Conservation (phyloP, 1,140 invertebrate species). For the Telenomus remus region DNA sequence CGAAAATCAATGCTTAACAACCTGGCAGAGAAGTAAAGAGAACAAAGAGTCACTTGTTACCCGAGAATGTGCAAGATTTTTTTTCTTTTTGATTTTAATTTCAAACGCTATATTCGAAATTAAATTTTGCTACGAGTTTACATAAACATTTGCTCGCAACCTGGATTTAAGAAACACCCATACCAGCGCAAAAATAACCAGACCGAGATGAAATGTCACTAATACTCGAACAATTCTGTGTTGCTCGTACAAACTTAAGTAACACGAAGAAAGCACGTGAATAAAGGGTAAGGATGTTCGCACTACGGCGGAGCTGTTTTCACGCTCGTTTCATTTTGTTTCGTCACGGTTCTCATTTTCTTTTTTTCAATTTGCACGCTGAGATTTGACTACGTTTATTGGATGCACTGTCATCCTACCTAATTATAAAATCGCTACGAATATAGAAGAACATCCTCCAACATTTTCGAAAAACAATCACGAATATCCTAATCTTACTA, state of each 20-base stretch:
- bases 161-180: constrained; percentile 32
- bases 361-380: too few species aligned
- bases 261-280: constrained; percentile 2
- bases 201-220: constrained; percentile 29
- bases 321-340: neutral
- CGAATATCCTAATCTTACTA: too few species aligned
- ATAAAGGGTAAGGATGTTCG: constrained; percentile 11
- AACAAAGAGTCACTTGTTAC: constrained; percentile 32
- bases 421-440: too few species aligned
- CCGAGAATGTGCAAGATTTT: constrained; percentile 32
- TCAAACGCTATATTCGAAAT: constrained; percentile 38
- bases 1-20: too few species aligned
- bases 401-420: too few species aligned
- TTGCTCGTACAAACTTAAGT: constrained; percentile 16
- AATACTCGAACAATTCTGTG: constrained; percentile 16
- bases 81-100: constrained; percentile 45
- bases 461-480: too few species aligned
- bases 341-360: constrained; percentile 1
- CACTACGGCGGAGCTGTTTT: constrained; percentile 6
- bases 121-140: constrained; percentile 37
- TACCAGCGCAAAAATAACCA: constrained; percentile 26
- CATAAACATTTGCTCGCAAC: constrained; percentile 16
- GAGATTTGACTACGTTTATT: too few species aligned
- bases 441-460: too few species aligned
- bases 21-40: neutral